These are phyloP conservation scores for Psittacus erithacus DNA, from an alignment of 2,113 vertebrate species.

Conservation along the genomic window DNA sequence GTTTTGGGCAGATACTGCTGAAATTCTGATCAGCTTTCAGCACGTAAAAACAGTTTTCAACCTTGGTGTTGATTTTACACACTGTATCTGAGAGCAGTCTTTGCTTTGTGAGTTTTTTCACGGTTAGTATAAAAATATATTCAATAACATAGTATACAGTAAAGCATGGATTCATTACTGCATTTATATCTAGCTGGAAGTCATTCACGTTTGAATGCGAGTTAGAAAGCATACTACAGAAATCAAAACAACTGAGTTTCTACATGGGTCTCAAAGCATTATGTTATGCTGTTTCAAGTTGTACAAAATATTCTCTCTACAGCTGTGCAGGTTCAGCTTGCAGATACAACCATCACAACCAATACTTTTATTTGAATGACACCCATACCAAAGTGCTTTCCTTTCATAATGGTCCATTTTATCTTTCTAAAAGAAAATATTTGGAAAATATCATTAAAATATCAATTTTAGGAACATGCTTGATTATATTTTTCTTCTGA, in stretches of 20 bases:
- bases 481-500: not conserved
- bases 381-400: not conserved
- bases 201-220: not conserved
- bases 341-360: not conserved
- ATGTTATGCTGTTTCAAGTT: not conserved
- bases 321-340: not conserved
- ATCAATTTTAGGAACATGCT: not conserved
- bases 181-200: not conserved
- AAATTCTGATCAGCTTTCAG: not conserved
- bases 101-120: not conserved
- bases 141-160: not conserved
- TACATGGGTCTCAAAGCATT: not conserved
- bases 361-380: not conserved
- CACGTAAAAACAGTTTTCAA: not conserved
- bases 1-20: not conserved
- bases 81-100: not conserved
- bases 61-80: not conserved
- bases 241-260: not conserved
- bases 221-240: not conserved
- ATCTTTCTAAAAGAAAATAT: not conserved
- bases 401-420: not conserved
- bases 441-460: not conserved
- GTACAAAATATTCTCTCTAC: not conserved
- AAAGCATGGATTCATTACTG: not conserved
- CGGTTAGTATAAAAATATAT: not conserved